phyloP scores from a whole-genome alignment of 2,888 invertebrate genomes.

The Nebria salina region DNA sequence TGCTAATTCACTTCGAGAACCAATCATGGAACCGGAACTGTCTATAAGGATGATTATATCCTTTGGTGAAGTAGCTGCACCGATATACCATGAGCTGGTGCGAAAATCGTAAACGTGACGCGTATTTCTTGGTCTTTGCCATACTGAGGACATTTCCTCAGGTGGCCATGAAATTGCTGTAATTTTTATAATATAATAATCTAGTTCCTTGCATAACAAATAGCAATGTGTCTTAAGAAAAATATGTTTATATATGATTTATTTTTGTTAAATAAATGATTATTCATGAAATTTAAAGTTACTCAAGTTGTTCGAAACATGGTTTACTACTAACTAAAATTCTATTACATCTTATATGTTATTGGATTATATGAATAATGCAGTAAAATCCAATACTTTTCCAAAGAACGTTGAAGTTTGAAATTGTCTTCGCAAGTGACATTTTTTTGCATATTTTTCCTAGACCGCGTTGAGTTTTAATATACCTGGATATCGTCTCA shows the following conservation, averaged over 20 bases:
- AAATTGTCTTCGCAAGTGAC: no score
- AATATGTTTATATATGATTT: not conserved
- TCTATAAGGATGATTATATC: slow-evolving; percentile 95
- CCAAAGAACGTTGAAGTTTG: not conserved
- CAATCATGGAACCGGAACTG: slow-evolving; percentile 88
- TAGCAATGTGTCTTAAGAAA: not conserved
- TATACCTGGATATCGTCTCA: slow-evolving; percentile 92
- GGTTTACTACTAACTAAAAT: no score
- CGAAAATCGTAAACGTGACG: slow-evolving; percentile 93
- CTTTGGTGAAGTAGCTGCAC: slow-evolving; percentile 96
- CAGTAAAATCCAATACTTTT: no score
- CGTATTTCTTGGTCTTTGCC: slow-evolving; percentile 78
- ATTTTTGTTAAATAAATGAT: not conserved
- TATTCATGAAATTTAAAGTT: not conserved
- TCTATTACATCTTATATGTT: no score
- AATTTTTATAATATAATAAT: slow-evolving; percentile 25
- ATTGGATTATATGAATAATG: no score
- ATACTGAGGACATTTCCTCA: slow-evolving; percentile 68
- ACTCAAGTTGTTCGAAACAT: no score
- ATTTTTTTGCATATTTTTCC: not conserved
- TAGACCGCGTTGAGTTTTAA: not conserved
- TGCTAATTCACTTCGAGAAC: slow-evolving; percentile 84
- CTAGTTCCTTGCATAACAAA: not conserved
- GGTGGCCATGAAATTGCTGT: slow-evolving; percentile 86
- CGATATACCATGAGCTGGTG: slow-evolving; percentile 94